A percentile compares a stretch with the other conserved stretches of the same genome.
phyloP scores from a whole-genome alignment of 2,797 vertebrate genomes.

The Malurus splendens region DNA sequence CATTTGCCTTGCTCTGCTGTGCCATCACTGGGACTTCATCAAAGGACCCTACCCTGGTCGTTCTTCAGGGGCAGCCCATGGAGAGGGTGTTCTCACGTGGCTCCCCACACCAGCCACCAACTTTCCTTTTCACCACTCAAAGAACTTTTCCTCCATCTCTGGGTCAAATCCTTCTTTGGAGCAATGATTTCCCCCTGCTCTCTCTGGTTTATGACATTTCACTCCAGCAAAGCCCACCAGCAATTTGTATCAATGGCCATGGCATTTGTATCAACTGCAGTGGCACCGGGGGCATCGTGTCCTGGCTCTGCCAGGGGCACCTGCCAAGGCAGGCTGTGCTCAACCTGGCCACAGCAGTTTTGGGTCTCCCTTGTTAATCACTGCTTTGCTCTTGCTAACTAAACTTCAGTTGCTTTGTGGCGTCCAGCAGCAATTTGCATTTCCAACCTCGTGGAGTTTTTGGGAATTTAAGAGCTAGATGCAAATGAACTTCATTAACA shows the following conservation, averaged over 20 bases:
- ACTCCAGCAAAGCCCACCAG: neutral
- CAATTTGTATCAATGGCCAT: rapidly evolving
- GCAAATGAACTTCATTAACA: conserved; percentile 38
- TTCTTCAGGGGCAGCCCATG: neutral
- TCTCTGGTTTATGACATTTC: rapidly evolving
- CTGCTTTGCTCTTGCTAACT: neutral
- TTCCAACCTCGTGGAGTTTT: conserved; percentile 24
- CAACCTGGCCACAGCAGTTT: neutral
- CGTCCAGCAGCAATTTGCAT: neutral
- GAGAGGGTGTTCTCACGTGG: neutral
- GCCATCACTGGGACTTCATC: rapidly evolving
- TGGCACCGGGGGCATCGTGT: rapidly evolving
- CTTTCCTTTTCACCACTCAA: neutral
- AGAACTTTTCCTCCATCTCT: neutral
- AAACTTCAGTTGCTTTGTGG: neutral
- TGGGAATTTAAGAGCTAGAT: conserved; percentile 39
- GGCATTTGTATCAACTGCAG: neutral
- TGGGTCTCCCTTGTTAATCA: neutral
- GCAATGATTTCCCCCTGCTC: rapidly evolving
- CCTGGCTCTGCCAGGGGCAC: rapidly evolving
- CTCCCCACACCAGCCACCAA: rapidly evolving
- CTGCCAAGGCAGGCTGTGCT: neutral
- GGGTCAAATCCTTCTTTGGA: neutral
- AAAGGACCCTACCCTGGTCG: neutral
- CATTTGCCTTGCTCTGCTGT: neutral